Conservation (phyloP, 1,140 invertebrate genomes). For the Caenorhabditis latens region DNA sequence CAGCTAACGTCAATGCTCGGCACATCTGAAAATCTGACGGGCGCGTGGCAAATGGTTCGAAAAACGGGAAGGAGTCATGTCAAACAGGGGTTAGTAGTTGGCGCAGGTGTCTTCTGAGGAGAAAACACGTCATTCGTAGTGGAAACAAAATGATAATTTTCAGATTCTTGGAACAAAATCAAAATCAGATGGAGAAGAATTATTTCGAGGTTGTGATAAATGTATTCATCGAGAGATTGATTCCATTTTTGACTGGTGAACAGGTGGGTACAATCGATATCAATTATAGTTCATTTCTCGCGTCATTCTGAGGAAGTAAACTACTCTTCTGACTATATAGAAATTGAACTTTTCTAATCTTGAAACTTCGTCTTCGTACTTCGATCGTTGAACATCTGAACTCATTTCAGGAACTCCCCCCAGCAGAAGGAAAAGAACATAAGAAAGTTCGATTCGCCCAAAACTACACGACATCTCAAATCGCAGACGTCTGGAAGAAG, state of each 20-base stretch:
- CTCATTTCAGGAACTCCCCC: constrained; percentile 56
- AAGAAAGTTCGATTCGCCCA: constrained; percentile 68
- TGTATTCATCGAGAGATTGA: constrained; percentile 70
- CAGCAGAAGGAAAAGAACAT: constrained; percentile 56
- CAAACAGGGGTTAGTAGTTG: constrained; percentile 33
- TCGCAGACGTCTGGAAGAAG: constrained; percentile 66
- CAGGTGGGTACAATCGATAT: constrained; percentile 44
- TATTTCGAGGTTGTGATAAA: constrained; percentile 73
- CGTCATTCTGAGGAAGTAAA: not conserved
- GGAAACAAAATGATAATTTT: constrained; percentile 45
- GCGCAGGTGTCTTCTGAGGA: not conserved
- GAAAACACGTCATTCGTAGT: constrained; percentile 3
- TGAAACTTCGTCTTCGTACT: not conserved
- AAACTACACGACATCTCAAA: constrained; percentile 61
- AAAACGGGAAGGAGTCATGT: constrained; percentile 69
- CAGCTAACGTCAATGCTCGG: constrained; percentile 75
- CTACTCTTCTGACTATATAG: not conserved
- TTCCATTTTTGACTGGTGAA: constrained; percentile 68
- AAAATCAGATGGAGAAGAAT: constrained; percentile 76
- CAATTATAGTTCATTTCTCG: too few species aligned
- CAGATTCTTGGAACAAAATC: constrained; percentile 72
- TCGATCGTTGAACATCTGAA: not conserved
- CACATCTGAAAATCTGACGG: constrained; percentile 73
- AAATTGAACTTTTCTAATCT: too few species aligned
- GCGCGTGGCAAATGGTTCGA: constrained; percentile 74